These are phyloP conservation scores for Linepithema humile DNA, from an alignment of 1,140 invertebrate species.

Conservation along the genomic window DNA sequence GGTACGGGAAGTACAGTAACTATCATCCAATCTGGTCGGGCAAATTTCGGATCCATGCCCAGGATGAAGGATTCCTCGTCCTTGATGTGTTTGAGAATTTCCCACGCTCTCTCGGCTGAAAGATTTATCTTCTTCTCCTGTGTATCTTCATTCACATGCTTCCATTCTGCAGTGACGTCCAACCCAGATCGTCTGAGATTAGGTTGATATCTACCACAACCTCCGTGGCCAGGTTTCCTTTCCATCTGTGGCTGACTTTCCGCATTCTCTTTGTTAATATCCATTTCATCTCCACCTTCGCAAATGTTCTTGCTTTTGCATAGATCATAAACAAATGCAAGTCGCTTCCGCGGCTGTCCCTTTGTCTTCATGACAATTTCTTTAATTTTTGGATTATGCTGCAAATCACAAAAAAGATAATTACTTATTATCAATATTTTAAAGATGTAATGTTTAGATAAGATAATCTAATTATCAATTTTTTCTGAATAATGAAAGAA, in stretches of 20 bases:
- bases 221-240: conserved; percentile 94
- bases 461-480: too few species aligned
- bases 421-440: too few species aligned
- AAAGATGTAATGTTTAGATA: too few species aligned
- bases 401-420: conserved; percentile 79
- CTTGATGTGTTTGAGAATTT: conserved; percentile 98
- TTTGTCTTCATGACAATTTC: conserved; percentile 98
- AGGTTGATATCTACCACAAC: conserved; percentile 99
- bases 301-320: conserved; percentile 99
- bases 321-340: conserved; percentile 98
- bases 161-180: conserved; percentile 98
- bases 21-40: conserved; percentile 99
- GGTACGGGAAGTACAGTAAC: conserved; percentile 98
- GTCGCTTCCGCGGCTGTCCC: conserved; percentile 97
- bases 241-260: conserved; percentile 83
- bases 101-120: conserved; percentile 97
- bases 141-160: conserved; percentile 98
- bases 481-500: too few species aligned
- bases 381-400: conserved; percentile 97
- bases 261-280: conserved; percentile 91
- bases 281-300: conserved; percentile 99
- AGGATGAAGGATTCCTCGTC: conserved; percentile 98
- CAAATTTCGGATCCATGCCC: conserved; percentile 98
- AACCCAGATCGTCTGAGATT: conserved; percentile 94
- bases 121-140: conserved; percentile 97